Evolutionary conservation across 2,888 invertebrate genomes (phyloP).

Genomic region (Lochmaea capreae): DNA sequence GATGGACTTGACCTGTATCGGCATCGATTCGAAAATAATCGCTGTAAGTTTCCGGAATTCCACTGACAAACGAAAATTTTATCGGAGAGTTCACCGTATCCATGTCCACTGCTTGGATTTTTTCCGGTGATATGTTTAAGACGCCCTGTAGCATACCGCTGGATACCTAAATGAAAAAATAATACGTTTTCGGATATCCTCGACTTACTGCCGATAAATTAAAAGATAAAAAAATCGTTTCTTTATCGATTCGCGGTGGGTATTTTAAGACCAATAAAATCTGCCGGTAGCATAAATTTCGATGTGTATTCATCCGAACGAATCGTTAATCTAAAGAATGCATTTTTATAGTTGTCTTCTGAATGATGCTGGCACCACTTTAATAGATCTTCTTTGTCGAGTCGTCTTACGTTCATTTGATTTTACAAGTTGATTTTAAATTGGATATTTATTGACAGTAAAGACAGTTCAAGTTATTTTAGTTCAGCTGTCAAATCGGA

Average conservation of each 20-base stretch:
- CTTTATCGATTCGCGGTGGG: too few relatives aligned
- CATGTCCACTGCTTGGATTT: constrained; percentile 91
- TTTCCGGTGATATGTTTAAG: constrained; percentile 85
- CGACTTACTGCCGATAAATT: too few relatives aligned
- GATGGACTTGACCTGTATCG: constrained; percentile 83
- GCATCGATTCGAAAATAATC: constrained; percentile 88
- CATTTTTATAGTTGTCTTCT: too few relatives aligned
- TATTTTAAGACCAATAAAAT: neutral
- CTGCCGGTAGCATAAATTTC: constrained; percentile 14
- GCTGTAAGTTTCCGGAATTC: constrained; percentile 80
- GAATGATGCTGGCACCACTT: too few relatives aligned
- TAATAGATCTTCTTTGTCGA: too few relatives aligned
- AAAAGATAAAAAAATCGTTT: neutral
- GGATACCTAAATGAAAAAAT: constrained; percentile 71
- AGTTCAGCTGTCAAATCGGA: too few relatives aligned
- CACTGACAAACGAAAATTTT: constrained; percentile 83
- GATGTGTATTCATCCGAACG: constrained; percentile 14
- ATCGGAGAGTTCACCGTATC: constrained; percentile 89
- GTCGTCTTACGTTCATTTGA: too few relatives aligned
- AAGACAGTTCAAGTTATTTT: too few relatives aligned
- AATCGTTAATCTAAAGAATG: constrained; percentile 1
- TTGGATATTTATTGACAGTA: too few relatives aligned
- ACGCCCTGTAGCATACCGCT: constrained; percentile 87
- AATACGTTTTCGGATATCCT: neutral
- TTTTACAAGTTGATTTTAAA: too few relatives aligned